phyloP scores from a whole-genome alignment of 37 sponge, comb jelly and placozoan species.

The Petrosia ficiformis region DNA sequence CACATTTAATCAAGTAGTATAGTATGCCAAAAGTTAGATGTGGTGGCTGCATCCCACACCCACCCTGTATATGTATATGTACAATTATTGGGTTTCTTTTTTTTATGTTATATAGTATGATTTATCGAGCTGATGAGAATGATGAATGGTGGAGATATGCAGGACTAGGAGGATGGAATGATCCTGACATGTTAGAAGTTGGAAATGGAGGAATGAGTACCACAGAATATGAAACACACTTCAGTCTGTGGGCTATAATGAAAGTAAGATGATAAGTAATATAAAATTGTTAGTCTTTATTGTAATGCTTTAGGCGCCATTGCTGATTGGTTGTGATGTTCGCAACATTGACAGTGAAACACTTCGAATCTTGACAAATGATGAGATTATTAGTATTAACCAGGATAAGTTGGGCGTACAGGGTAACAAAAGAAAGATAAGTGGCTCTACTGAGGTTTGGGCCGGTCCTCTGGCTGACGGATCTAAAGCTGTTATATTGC shows the following conservation, averaged over 20 bases:
- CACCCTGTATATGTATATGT: too few species aligned
- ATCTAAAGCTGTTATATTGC: constrained; percentile 49
- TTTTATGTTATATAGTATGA: too few species aligned
- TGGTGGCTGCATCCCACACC: too few species aligned
- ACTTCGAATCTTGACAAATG: constrained; percentile 75
- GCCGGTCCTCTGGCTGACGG: constrained; percentile 47
- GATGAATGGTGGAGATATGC: constrained; percentile 61
- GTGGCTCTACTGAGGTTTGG: constrained; percentile 70
- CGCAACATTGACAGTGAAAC: constrained; percentile 61
- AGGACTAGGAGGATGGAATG: constrained; percentile 86
- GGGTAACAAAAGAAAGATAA: constrained; percentile 42
- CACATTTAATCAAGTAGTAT: too few species aligned
- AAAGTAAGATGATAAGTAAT: too few species aligned
- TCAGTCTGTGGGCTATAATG: constrained; percentile 84
- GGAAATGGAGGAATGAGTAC: constrained; percentile 76
- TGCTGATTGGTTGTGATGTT: constrained; percentile 81
- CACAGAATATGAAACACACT: constrained; percentile 71
- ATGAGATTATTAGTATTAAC: constrained; percentile 82
- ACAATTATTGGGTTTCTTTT: too few species aligned
- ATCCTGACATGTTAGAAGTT: constrained; percentile 86
- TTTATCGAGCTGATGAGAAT: constrained; percentile 51
- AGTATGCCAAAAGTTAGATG: too few species aligned
- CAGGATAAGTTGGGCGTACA: constrained; percentile 76
- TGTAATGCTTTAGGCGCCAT: constrained; percentile 36
- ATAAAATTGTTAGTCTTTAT: background rate